These are phyloP conservation scores for Onychorhynchus coronatus DNA, from an alignment of 2,113 vertebrate genomes.

Conservation along the genomic window DNA sequence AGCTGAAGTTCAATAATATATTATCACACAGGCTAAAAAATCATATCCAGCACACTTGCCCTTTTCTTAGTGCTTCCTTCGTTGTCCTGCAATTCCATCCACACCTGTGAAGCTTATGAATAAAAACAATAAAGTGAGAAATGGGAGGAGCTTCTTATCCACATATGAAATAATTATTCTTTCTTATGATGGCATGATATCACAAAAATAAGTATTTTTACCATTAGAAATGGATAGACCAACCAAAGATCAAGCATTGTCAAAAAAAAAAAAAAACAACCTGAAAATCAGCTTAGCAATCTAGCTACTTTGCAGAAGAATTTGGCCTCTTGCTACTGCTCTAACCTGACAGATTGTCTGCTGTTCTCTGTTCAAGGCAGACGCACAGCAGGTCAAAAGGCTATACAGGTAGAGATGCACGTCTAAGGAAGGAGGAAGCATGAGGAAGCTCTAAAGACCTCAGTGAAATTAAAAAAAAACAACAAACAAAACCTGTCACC, in stretches of 20 bases:
- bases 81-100: neutral
- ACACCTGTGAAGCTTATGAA: neutral
- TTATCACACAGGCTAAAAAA: constrained; percentile 6
- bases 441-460: neutral
- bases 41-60: neutral
- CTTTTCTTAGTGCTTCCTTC: neutral
- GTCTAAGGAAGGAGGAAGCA: neutral
- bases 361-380: neutral
- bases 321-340: neutral
- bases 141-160: neutral
- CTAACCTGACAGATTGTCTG: neutral
- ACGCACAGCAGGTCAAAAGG: neutral
- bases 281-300: neutral
- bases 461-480: neutral
- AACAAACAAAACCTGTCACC: neutral
- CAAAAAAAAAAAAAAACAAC: neutral
- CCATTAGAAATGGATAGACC: neutral
- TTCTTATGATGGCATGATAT: neutral
- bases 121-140: neutral
- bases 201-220: neutral
- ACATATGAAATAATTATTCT: neutral
- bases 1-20: neutral
- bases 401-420: neutral
- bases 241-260: neutral
- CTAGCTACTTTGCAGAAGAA: neutral